Evolutionary conservation across 2,113 vertebrate genomes (phyloP).

Genomic region (Triplophysa rosa): DNA sequence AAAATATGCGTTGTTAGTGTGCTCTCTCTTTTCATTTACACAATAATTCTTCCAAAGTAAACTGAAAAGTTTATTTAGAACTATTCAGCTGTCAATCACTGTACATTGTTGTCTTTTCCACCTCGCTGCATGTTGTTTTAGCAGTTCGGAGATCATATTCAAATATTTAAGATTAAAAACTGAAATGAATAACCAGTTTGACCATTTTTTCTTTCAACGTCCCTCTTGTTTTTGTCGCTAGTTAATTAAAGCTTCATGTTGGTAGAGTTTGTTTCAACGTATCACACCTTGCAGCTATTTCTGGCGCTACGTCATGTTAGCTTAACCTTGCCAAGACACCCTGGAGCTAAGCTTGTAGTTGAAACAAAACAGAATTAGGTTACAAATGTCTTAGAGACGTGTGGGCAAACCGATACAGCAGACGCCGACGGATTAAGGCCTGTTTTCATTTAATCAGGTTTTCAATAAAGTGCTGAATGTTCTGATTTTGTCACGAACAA

Average conservation of each 20-base stretch:
- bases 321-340: constrained; percentile 74
- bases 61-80: no score
- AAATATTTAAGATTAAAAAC: constrained; percentile 30
- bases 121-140: no score
- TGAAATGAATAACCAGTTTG: constrained; percentile 68
- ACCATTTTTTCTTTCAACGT: constrained; percentile 43
- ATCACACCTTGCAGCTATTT: constrained; percentile 70
- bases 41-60: no score
- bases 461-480: constrained; percentile 69
- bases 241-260: constrained; percentile 72
- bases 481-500: constrained; percentile 72
- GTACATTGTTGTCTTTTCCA: no score
- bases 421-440: constrained; percentile 69
- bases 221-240: neutral
- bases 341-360: constrained; percentile 67
- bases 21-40: no score
- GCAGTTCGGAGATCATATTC: no score
- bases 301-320: constrained; percentile 69
- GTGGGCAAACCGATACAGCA: constrained; percentile 65
- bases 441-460: constrained; percentile 81
- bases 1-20: no score
- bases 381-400: constrained; percentile 74
- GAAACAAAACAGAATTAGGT: constrained; percentile 79
- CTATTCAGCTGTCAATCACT: no score
- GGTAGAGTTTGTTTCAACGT: constrained; percentile 64